Evolutionary conservation across 2,888 invertebrate species (phyloP).

Genomic region (Myathropa florea): DNA sequence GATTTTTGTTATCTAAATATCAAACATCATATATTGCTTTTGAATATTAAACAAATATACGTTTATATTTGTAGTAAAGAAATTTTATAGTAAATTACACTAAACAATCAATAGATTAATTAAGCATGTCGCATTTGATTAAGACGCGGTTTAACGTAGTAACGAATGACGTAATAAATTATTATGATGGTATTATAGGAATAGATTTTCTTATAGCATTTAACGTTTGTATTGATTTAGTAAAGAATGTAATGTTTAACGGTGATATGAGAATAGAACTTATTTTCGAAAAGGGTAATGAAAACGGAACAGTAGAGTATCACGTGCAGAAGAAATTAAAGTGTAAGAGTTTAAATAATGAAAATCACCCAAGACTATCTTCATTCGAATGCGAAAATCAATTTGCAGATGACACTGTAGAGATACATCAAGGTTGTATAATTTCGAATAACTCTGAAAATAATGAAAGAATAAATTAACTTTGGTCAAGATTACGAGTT

Average conservation of each 20-base stretch:
- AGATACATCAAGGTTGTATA: constrained; percentile 3
- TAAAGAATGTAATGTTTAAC: constrained; percentile 19
- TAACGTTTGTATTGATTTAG: constrained; percentile 26
- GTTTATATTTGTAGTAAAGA: no score
- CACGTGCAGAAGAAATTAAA: not conserved
- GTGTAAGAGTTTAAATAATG: not conserved
- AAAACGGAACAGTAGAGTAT: not conserved
- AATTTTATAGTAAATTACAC: no score
- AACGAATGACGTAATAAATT: constrained; percentile 23
- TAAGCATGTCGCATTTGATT: constrained; percentile 19
- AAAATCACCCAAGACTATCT: not conserved
- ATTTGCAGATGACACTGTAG: not conserved
- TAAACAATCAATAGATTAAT: no score
- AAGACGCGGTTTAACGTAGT: constrained; percentile 16
- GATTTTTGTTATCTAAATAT: no score
- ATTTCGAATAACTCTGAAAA: not conserved
- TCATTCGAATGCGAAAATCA: not conserved
- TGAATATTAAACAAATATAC: no score
- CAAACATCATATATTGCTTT: no score
- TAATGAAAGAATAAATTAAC: constrained; percentile 4
- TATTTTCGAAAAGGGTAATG: not conserved
- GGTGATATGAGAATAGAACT: not conserved
- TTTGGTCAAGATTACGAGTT: not conserved
- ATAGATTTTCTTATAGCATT: constrained; percentile 28
- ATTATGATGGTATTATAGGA: constrained; percentile 33